phyloP scores from a whole-genome alignment of 2,888 invertebrate genomes.

The Nomada fabriciana region DNA sequence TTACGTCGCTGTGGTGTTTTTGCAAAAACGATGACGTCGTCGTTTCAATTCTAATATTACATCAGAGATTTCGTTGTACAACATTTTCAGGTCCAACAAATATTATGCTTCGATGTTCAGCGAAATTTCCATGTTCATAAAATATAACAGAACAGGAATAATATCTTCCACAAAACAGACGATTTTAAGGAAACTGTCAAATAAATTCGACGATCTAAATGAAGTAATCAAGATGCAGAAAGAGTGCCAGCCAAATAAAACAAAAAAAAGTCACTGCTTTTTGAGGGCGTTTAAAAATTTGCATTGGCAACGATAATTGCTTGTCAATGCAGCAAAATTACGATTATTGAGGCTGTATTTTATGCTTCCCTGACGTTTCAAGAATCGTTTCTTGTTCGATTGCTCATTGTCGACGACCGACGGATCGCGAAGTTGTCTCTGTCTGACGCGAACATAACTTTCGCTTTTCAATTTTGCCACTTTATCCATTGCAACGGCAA shows the following conservation, averaged over 20 bases:
- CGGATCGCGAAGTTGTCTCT: conserved; percentile 38
- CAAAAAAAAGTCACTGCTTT: conserved; percentile 4
- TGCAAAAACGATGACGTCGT: neutral
- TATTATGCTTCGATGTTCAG: too few species aligned
- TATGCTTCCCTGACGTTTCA: neutral
- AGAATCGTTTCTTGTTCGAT: conserved; percentile 2
- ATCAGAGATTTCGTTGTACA: neutral
- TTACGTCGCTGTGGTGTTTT: conserved; percentile 1
- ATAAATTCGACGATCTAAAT: conserved; percentile 20
- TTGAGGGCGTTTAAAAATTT: conserved; percentile 3
- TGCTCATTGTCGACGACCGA: conserved; percentile 49
- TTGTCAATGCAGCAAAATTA: conserved; percentile 2
- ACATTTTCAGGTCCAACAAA: neutral
- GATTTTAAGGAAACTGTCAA: neutral
- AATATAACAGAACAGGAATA: too few species aligned
- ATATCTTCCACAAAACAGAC: neutral
- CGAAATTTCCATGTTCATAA: neutral
- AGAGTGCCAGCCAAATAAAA: neutral
- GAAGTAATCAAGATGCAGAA: neutral
- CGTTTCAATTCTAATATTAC: neutral
- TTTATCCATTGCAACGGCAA: neutral
- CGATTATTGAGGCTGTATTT: conserved; percentile 24
- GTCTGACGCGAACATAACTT: conserved; percentile 1
- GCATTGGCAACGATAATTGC: conserved; percentile 22
- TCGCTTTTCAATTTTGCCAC: conserved; percentile 9